Evolutionary conservation across 2,797 vertebrate genomes (phyloP).

Genomic region (Paratrypauchen microcephalus): DNA sequence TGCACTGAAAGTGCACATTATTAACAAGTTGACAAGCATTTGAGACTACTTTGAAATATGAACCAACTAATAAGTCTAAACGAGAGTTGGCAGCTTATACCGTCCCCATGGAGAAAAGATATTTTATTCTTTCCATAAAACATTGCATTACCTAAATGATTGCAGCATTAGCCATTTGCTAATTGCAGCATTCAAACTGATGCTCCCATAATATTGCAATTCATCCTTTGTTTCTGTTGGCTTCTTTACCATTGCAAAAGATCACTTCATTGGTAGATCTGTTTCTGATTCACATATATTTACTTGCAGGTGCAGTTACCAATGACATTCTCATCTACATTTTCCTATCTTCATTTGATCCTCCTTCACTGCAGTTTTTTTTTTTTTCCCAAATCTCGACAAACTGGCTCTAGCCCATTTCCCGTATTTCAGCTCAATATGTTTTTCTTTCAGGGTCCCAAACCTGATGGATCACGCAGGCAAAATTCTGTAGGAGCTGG

Average conservation of each 20-base stretch:
- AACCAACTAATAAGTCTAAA: too few species aligned
- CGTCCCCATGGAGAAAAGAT: neutral
- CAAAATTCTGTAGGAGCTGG: slow-evolving; percentile 44
- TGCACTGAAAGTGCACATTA: too few species aligned
- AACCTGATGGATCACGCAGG: slow-evolving; percentile 56
- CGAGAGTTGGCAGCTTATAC: neutral
- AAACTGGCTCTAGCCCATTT: slow-evolving; percentile 49
- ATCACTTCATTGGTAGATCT: neutral
- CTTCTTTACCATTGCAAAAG: neutral
- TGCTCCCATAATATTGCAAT: neutral
- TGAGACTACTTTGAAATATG: too few species aligned
- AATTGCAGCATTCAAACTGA: neutral
- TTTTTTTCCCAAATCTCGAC: slow-evolving; percentile 53
- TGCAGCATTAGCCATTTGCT: neutral
- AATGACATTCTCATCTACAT: slow-evolving; percentile 22
- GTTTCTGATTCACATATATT: neutral
- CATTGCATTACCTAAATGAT: neutral
- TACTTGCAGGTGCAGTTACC: neutral
- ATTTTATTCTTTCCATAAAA: neutral
- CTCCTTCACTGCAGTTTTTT: slow-evolving; percentile 38
- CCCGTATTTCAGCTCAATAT: slow-evolving; percentile 50
- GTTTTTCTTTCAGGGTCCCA: slow-evolving; percentile 47
- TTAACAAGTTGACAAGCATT: too few species aligned
- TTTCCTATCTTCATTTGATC: slow-evolving; percentile 39
- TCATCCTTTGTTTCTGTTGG: neutral